phyloP scores from a whole-genome alignment of 2,888 invertebrate species.

The Callinectes sapidus region DNA sequence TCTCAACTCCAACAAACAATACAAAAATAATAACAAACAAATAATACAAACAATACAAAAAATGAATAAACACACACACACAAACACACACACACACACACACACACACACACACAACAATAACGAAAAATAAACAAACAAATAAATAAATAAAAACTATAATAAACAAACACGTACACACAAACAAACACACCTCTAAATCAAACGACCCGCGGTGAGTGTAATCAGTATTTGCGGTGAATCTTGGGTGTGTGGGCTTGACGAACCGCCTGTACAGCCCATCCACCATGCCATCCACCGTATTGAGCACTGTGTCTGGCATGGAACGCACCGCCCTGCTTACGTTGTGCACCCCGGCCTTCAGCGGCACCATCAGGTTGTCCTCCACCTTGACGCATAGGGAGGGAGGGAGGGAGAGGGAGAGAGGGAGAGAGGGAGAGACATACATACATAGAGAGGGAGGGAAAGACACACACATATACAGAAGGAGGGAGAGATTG shows the following conservation, averaged over 20 bases:
- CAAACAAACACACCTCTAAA: constrained; percentile 77
- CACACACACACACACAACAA: too few species aligned
- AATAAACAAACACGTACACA: not conserved
- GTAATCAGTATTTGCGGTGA: constrained; percentile 34
- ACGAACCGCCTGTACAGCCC: constrained; percentile 82
- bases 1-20: too few species aligned
- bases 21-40: too few species aligned
- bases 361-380: constrained; percentile 87
- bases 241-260: constrained; percentile 53
- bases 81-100: too few species aligned
- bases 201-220: constrained; percentile 77
- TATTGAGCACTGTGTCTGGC: constrained; percentile 90
- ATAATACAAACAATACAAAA: too few species aligned
- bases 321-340: constrained; percentile 87
- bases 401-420: too few species aligned
- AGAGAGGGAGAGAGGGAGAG: not conserved
- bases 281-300: constrained; percentile 89
- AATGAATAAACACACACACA: too few species aligned
- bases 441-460: too few species aligned
- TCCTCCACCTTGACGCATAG: constrained; percentile 79
- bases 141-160: not conserved
- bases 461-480: not conserved
- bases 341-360: constrained; percentile 86
- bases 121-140: not conserved
- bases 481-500: not conserved